phyloP scores from a whole-genome alignment of 2,113 vertebrate genomes.

The Sphyrna mokarran region DNA sequence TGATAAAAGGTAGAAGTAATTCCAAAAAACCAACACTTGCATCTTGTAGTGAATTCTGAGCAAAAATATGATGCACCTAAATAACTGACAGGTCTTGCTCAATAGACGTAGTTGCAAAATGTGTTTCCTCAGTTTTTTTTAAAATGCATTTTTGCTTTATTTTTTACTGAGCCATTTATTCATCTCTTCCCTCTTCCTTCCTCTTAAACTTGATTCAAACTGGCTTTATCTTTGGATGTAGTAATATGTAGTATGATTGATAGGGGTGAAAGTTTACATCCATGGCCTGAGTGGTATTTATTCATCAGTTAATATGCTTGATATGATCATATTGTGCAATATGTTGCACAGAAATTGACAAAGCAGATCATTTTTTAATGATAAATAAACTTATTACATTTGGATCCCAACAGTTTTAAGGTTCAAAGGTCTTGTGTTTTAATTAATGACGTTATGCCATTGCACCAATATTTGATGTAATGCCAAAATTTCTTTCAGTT shows the following conservation, averaged over 20 bases:
- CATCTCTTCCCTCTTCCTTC: too few species aligned
- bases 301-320: background rate
- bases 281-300: background rate
- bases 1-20: background rate
- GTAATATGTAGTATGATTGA: background rate
- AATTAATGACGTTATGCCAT: background rate
- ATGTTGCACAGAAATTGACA: background rate
- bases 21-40: background rate
- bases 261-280: background rate
- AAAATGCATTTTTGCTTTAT: background rate
- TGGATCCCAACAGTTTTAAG: background rate
- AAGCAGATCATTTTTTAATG: background rate
- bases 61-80: background rate
- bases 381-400: background rate
- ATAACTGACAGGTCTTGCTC: background rate
- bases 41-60: background rate
- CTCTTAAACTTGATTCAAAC: background rate
- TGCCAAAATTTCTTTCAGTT: background rate
- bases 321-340: background rate
- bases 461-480: background rate
- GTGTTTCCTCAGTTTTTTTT: background rate
- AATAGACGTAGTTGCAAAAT: background rate
- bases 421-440: background rate
- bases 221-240: background rate
- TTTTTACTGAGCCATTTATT: background rate